These are phyloP conservation scores for Planococcus citri DNA, from an alignment of 1,140 invertebrate genomes.

Conservation along the genomic window DNA sequence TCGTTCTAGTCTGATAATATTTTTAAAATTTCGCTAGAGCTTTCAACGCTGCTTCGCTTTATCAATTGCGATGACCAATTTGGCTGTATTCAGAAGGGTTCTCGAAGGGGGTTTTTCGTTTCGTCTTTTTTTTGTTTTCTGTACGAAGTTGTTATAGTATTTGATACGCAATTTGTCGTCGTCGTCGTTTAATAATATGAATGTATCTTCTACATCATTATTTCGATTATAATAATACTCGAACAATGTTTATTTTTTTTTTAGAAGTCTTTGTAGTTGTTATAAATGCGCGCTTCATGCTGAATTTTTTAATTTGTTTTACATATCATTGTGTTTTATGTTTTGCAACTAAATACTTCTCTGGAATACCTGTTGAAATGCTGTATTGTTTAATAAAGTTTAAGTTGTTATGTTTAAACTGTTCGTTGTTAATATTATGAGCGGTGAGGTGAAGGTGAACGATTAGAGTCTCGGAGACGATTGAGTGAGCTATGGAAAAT, in stretches of 20 bases:
- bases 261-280: too few species aligned
- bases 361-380: background rate
- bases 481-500: too few species aligned
- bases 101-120: background rate
- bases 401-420: background rate
- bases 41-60: background rate
- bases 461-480: too few species aligned
- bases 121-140: background rate
- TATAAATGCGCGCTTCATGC: background rate
- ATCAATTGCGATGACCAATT: background rate
- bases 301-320: slow-evolving; percentile 4
- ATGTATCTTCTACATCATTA: too few species aligned
- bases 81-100: background rate
- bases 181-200: too few species aligned
- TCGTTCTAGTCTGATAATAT: slow-evolving; percentile 9
- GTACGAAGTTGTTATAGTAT: background rate
- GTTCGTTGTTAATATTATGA: too few species aligned
- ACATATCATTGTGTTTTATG: background rate
- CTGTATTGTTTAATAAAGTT: background rate
- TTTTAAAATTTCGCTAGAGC: background rate
- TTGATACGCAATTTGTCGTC: background rate
- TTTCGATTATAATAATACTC: too few species aligned
- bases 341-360: background rate
- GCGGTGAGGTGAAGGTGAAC: too few species aligned
- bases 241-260: background rate